Evolutionary conservation across 2,797 vertebrate genomes (phyloP).

Genomic region (Lerista edwardsae): DNA sequence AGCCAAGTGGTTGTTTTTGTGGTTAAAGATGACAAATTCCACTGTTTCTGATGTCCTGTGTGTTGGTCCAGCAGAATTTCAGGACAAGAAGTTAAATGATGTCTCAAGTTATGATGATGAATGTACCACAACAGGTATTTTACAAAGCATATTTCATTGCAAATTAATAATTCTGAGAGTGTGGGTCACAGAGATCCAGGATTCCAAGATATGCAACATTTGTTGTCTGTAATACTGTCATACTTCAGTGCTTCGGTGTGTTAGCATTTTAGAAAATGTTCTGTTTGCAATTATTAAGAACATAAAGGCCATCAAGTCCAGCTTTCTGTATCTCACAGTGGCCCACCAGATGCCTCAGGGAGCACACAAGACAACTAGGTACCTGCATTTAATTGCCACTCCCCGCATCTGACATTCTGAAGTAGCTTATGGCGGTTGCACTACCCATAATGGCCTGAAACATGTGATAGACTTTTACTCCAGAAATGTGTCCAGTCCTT

Average conservation of each 20-base stretch:
- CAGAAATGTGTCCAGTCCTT: too few relatives aligned
- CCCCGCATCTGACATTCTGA: too few relatives aligned
- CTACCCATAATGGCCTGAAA: too few relatives aligned
- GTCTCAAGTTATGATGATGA: slow-evolving; percentile 91
- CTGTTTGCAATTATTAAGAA: slow-evolving; percentile 27
- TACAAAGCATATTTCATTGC: slow-evolving; percentile 52
- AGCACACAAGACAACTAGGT: too few relatives aligned
- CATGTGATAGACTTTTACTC: too few relatives aligned
- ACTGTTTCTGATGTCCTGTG: slow-evolving; percentile 94
- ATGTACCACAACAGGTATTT: slow-evolving; percentile 92
- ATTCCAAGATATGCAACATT: not conserved
- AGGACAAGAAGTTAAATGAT: slow-evolving; percentile 94
- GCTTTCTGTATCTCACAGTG: too few relatives aligned
- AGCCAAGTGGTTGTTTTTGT: slow-evolving; percentile 95
- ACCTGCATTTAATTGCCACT: too few relatives aligned
- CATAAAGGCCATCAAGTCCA: too few relatives aligned
- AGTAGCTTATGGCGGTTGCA: too few relatives aligned
- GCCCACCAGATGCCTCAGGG: too few relatives aligned
- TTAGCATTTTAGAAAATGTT: slow-evolving; percentile 32
- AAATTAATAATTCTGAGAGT: slow-evolving; percentile 26
- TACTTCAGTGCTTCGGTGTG: not conserved
- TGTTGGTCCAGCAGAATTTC: slow-evolving; percentile 90
- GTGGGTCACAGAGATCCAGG: not conserved
- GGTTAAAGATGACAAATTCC: slow-evolving; percentile 97
- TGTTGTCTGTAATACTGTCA: not conserved